These are phyloP conservation scores for Petroica traversi DNA, from an alignment of 2,113 vertebrate genomes.

Conservation along the genomic window DNA sequence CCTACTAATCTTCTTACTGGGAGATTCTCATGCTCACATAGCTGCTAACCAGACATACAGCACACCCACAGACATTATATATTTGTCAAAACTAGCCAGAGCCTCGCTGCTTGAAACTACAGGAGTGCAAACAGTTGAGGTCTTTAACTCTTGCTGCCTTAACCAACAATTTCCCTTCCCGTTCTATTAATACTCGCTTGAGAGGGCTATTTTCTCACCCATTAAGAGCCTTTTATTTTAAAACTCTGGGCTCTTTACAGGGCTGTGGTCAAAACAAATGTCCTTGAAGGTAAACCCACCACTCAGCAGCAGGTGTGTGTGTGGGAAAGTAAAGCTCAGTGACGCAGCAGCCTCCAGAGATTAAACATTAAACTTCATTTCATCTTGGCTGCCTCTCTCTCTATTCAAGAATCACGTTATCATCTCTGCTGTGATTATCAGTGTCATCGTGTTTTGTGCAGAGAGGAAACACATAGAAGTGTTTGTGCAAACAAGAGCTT, in stretches of 20 bases:
- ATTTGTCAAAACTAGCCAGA: neutral
- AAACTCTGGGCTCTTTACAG: neutral
- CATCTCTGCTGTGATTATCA: neutral
- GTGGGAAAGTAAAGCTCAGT: slow-evolving; percentile 32
- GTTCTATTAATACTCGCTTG: neutral
- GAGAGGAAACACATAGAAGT: neutral
- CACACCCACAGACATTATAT: neutral
- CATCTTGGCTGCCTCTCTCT: neutral
- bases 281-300: slow-evolving; percentile 33
- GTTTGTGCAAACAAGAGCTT: neutral
- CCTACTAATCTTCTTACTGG: neutral
- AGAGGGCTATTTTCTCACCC: neutral
- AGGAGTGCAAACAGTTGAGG: neutral
- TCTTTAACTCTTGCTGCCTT: neutral
- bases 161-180: neutral
- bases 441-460: neutral
- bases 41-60: neutral
- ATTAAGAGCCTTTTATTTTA: neutral
- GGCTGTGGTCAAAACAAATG: slow-evolving; percentile 49
- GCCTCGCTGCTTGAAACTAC: neutral
- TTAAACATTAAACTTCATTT: neutral
- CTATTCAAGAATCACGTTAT: neutral
- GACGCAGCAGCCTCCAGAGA: neutral
- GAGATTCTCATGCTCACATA: neutral
- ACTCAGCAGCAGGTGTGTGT: slow-evolving; percentile 45